Evolutionary conservation across 2,888 invertebrate species (phyloP).

Genomic region (Euspilapteryx auroguttella): DNA sequence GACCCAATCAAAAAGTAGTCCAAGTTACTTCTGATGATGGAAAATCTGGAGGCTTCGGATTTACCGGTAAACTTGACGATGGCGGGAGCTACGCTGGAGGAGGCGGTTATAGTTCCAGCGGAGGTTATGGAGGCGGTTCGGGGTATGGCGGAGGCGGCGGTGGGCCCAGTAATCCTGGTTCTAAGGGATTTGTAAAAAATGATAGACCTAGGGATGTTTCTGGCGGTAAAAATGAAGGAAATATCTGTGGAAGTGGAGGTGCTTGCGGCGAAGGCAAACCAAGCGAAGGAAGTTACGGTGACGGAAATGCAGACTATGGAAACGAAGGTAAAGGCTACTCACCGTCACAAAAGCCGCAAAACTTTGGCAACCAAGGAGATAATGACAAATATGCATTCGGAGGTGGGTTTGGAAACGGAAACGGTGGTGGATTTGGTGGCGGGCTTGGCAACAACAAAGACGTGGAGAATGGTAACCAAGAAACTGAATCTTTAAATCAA

Average conservation of each 20-base stretch:
- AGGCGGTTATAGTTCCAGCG: slow-evolving; percentile 16
- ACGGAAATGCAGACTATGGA: slow-evolving; percentile 4
- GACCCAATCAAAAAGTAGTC: slow-evolving; percentile 23
- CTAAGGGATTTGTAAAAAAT: no score
- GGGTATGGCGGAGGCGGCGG: slow-evolving; percentile 13
- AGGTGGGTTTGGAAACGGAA: slow-evolving; percentile 7
- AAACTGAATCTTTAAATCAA: no score
- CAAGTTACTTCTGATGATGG: slow-evolving; percentile 39
- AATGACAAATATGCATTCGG: no score
- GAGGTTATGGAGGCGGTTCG: slow-evolving; percentile 11
- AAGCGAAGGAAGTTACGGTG: slow-evolving; percentile 10
- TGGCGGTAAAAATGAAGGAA: slow-evolving; percentile 7
- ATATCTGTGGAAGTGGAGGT: slow-evolving; percentile 6
- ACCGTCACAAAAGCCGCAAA: no score
- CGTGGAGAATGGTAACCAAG: no score
- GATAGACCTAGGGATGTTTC: slow-evolving; percentile 6
- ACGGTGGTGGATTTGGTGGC: slow-evolving; percentile 7
- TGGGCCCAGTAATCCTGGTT: slow-evolving; percentile 3
- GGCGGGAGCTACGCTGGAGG: slow-evolving; percentile 30
- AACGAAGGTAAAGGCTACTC: no score
- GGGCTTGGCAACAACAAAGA: slow-evolving; percentile 7
- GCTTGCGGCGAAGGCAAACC: slow-evolving; percentile 13
- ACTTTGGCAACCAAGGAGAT: no score
- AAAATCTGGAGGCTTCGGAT: slow-evolving; percentile 45
- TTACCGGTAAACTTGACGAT: slow-evolving; percentile 30